These are phyloP conservation scores for Orcinus orca DNA, from an alignment of 2,113 vertebrate genomes.

Conservation along the genomic window DNA sequence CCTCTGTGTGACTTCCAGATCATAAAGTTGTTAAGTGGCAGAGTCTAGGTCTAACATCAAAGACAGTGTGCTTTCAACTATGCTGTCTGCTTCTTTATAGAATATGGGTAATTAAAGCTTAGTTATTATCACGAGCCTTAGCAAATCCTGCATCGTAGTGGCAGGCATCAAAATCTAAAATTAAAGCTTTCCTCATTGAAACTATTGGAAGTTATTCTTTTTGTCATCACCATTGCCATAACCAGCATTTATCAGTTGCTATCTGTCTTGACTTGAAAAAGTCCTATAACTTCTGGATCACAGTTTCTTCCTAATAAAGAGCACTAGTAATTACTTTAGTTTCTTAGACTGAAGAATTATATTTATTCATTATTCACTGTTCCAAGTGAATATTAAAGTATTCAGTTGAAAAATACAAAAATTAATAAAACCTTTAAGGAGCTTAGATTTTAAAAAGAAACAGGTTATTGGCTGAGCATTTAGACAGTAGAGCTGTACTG, in stretches of 20 bases:
- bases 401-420: slow-evolving; percentile 1
- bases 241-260: not conserved
- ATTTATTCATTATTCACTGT: slow-evolving; percentile 4
- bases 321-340: not conserved
- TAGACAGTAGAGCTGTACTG: not conserved
- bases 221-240: not conserved
- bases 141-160: not conserved
- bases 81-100: not conserved
- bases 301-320: slow-evolving; percentile 30
- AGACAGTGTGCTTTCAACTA: not conserved
- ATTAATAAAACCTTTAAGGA: slow-evolving; percentile 13
- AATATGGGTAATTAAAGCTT: not conserved
- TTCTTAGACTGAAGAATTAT: slow-evolving; percentile 9
- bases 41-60: not conserved
- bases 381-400: not conserved
- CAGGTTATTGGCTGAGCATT: not conserved
- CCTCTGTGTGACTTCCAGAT: slow-evolving; percentile 6
- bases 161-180: slow-evolving; percentile 12
- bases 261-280: not conserved
- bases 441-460: slow-evolving; percentile 28
- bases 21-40: not conserved
- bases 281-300: not conserved
- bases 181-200: not conserved
- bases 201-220: slow-evolving; percentile 13
- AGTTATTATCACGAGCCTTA: not conserved